Evolutionary conservation across 2,888 invertebrate genomes (phyloP), one percentile per base, ranked within the genome.

Genomic region (Pollenia amentaria): DNA sequence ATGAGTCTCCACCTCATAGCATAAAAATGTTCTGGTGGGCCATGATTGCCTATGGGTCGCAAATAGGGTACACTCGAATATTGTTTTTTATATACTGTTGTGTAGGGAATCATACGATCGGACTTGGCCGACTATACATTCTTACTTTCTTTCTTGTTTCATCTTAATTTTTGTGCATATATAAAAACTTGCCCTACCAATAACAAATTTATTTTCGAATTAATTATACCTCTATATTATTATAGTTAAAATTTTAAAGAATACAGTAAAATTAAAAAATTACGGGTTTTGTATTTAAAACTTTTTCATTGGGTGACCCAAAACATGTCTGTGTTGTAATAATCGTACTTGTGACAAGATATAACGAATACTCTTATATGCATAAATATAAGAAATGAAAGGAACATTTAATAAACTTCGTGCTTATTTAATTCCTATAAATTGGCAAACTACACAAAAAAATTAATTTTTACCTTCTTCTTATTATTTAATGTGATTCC

Each of bases 261-360:
- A 46, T 14, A 46, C 44, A 16, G 40, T 64, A 64, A 42, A 14
- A 60, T 48, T 60, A 16, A 12, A 38, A 73, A 73, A 16, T 62
- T 48, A 62, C n/a, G 46, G 16, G 12, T 65, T 53, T 62, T 51
- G 12, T 53, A 6, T 6, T 29, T 29, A 16, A 44, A 77, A 65
- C 40, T 16, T 64, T 76, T 64, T 53, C 64, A 40, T 51, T 60
- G 7, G 42, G 16, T 78, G 83, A 83, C 83, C 86, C 60, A 57
- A 79, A 83, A 83, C 83, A 79, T 76, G 79, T 78, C 55, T 83
- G 75, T 51, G 12, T 70, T 57, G 57, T 48, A 79, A 64, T 76
- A 79, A 42, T 42, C 44, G 21, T 62, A 12, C 12, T 42, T 18
- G 29, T 57, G 77, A 44, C 79, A 70, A 70, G 46, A n/a, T 40